Base-by-base conservation (phyloP, 2,888 invertebrate species). In the Petrolisthes cinctipes region DNA sequence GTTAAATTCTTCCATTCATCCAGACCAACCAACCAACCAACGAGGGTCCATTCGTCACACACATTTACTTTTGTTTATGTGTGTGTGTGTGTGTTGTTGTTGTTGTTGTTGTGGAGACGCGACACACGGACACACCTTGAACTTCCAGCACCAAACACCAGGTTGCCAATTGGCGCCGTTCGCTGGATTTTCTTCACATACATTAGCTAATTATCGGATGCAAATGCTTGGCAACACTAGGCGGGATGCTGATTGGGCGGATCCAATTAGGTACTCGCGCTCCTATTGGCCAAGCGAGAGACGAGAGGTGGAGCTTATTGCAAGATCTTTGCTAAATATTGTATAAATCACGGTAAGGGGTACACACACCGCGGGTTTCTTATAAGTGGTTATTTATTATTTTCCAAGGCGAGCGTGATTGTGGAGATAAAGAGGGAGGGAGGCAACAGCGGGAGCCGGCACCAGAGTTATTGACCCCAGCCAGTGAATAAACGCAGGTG, bases 131-230 rank as follows among this genome's bases (percentile, higher is more conserved):
- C 17, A 7, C 9, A 68, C n/a, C 7, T n/a, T 5, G 66, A 11
- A 73, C 73, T 17, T 17, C 20, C n/a, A 82, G 51, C 51, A 73
- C 37, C 37, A 80, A 54, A 80, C 80, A 71, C 71, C 20, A 23
- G 37, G 85, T 73, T 73, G 80, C 85, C 85, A 85, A 80, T 80
- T 71, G 85, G 66, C 85, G 85, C 80, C 73, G 37, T 37, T n/a
- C 56, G 57, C 71, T 66, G 85, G 71, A 80, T 73, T 80, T 85
- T 85, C 71, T 85, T 85, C 85, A 80, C 85, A 85, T 85, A 85
- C 76, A 85, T 85, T 85, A 85, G 80, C 85, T 85, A 85, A 85
- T 85, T 85, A 85, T 85, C 85, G 73, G 85, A 85, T 85, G 85
- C 85, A 85, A 85, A 85, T 85, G 85, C 85, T 80, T 85, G 85